These are phyloP conservation scores for Cricetomys ansorgei DNA, from an alignment of 2,113 vertebrate species.

Conservation along the genomic window DNA sequence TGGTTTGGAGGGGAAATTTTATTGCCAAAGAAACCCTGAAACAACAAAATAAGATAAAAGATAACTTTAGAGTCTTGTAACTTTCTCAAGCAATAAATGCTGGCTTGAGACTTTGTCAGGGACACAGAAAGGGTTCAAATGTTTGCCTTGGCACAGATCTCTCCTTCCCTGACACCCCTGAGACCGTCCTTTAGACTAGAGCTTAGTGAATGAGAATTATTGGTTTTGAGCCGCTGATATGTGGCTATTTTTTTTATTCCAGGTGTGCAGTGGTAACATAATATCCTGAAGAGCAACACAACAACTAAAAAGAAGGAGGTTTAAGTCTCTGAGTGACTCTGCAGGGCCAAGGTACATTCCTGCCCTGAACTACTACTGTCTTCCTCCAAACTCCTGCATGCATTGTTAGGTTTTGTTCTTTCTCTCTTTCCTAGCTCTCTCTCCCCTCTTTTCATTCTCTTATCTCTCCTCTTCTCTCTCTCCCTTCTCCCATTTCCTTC, in stretches of 20 bases:
- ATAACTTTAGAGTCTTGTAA: background rate
- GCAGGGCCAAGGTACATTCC: background rate
- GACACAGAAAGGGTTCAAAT: background rate
- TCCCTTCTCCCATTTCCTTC: no score
- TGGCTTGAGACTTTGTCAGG: background rate
- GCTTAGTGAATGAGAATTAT: background rate
- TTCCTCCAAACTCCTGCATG: background rate
- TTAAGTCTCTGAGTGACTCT: background rate
- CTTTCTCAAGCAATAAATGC: conserved; percentile 4
- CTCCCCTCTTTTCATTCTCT: background rate
- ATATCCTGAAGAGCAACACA: background rate
- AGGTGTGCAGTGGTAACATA: background rate
- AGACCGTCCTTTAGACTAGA: background rate
- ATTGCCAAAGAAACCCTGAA: background rate
- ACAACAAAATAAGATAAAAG: background rate
- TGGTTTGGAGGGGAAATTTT: background rate
- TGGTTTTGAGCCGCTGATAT: background rate
- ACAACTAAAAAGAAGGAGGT: background rate
- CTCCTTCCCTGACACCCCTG: background rate
- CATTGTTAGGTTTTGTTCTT: background rate
- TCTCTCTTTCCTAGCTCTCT: no score
- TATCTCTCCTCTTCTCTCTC: background rate
- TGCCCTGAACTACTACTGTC: background rate
- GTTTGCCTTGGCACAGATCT: background rate
- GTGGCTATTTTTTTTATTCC: background rate